Base-by-base conservation (phyloP, 2,888 invertebrate genomes). In the Mythimna pallens region DNA sequence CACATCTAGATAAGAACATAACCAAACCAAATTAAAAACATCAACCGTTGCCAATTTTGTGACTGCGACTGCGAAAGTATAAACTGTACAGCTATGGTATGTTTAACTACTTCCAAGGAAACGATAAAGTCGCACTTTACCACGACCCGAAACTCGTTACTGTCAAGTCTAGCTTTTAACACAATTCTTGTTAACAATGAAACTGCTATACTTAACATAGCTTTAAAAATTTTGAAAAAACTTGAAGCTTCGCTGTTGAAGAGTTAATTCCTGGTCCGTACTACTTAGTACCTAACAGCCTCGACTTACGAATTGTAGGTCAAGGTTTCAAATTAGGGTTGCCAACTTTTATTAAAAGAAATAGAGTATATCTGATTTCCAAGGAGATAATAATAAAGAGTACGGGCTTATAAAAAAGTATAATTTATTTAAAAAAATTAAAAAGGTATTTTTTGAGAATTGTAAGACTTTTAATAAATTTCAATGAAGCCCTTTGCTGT, bases 21-120 rank as follows among this genome's bases (percentile, higher is more conserved):
- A 12, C 0, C 47, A 47, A 47, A 14, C 17, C 17, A 47, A 47
- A 47, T 43, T 25, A 25, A 55, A 25, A 55, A 25, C 25, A 25
- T 2, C 5, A 5, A 3, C 17, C 30, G 57, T 17, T 17, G 30
- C 57, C 14, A 14, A 25, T 17, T 30, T 30, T 17, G 57, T 30
- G 17, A 52, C 9, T 17, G 17, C 14, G 4, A 22, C 25, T 22
- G 59, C 12, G 7, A 62, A 76, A 73, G 47, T 10, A 34, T 5
- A 62, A 63, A 40, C 25, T n/a, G 30, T 50, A 10, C 47, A 6
- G 20, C 20, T 47, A 3, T 34, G 17, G 34, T 62, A 65, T 58
- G 64, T 50, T 8, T 72, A 17, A 54, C 52, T 36, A 30, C 59
- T 76, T 81, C 36, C 34, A 76, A 59, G 54, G 20, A 71, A 79